Evolutionary conservation across 2,888 invertebrate species (phyloP).

Genomic region (Tenthredo notha): DNA sequence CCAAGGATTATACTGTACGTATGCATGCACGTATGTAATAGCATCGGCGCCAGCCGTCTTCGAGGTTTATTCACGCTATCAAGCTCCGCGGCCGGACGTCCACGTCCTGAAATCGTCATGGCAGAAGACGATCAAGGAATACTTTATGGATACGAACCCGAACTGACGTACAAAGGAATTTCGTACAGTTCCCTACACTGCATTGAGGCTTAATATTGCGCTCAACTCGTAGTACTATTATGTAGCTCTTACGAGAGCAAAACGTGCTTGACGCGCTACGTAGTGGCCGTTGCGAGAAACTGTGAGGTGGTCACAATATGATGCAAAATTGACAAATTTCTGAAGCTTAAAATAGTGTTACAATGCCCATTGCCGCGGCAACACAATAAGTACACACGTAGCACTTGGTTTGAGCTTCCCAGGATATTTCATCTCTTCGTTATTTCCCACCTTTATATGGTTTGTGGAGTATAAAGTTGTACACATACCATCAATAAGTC

Average conservation of each 20-base stretch:
- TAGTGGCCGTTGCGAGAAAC: not conserved
- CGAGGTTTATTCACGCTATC: constrained; percentile 13
- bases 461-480: not conserved
- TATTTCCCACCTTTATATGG: not conserved
- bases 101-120: not conserved
- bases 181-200: not conserved
- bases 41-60: not conserved
- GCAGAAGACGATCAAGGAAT: not conserved
- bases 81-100: not conserved
- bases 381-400: not conserved
- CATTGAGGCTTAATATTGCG: not conserved
- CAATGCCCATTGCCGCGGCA: not conserved
- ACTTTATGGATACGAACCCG: not conserved
- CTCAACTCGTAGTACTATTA: not conserved
- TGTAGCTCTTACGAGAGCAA: not conserved
- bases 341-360: not conserved
- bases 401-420: not conserved
- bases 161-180: not conserved
- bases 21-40: not conserved
- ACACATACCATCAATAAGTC: not conserved
- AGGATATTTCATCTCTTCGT: not conserved
- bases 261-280: not conserved
- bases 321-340: not conserved
- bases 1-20: not conserved
- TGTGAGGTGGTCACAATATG: not conserved